Conservation (phyloP, 2,797 vertebrate genomes). For the Cottoperca gobio region DNA sequence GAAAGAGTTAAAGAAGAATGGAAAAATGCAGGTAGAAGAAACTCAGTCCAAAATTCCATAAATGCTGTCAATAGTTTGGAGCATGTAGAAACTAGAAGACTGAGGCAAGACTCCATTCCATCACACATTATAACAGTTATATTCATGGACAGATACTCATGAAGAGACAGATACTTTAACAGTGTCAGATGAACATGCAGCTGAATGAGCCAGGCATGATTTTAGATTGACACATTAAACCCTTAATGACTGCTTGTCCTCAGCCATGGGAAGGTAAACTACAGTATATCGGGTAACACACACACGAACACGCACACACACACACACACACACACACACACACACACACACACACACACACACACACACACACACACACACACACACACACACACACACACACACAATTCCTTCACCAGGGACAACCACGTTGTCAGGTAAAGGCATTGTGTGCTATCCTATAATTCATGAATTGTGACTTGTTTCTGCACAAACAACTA, state of each 20-base stretch:
- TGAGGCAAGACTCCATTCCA: conserved; percentile 54
- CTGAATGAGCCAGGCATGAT: conserved; percentile 54
- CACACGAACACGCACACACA: conserved; percentile 16
- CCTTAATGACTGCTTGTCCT: conserved; percentile 26
- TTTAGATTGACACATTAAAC: conserved; percentile 44
- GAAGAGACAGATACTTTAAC: conserved; percentile 25
- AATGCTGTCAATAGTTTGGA: conserved; percentile 73
- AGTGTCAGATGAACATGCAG: conserved; percentile 36
- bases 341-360: conserved; percentile 9
- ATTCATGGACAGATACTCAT: conserved; percentile 26
- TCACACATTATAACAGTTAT: conserved; percentile 43
- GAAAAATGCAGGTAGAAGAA: conserved; percentile 59
- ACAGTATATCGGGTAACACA: background rate
- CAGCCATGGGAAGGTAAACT: conserved; percentile 57
- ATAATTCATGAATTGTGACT: conserved; percentile 63
- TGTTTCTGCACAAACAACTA: conserved; percentile 59
- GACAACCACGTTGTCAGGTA: conserved; percentile 53
- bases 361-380: conserved; percentile 24
- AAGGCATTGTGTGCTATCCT: conserved; percentile 47
- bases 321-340: background rate
- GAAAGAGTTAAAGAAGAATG: conserved; percentile 53
- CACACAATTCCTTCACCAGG: conserved; percentile 55
- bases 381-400: conserved; percentile 8
- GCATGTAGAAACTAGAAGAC: conserved; percentile 73
- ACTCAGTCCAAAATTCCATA: conserved; percentile 71